Conservation (phyloP, 2,113 vertebrate genomes). For the Tyto alba region DNA sequence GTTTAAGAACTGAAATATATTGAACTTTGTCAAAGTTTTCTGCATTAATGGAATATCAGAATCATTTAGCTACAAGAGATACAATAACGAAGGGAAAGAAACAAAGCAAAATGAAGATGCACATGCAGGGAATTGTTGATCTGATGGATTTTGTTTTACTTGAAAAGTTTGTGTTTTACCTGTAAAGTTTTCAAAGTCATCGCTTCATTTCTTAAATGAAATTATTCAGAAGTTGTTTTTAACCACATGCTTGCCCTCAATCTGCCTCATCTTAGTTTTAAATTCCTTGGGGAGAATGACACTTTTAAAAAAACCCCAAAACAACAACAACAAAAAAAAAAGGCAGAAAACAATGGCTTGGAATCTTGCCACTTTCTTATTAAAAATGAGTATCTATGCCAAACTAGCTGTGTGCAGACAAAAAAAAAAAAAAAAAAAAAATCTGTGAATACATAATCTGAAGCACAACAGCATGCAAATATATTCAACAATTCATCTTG, state of each 20-base stretch:
- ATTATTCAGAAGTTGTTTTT: conserved; percentile 27
- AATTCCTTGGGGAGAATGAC: conserved; percentile 11
- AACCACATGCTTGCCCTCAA: conserved; percentile 20
- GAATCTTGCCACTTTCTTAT: conserved; percentile 22
- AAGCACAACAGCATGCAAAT: neutral
- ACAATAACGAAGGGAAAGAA: neutral
- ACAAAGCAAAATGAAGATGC: neutral
- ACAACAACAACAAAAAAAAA: too few species aligned
- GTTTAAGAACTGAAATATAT: neutral
- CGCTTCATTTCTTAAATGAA: neutral
- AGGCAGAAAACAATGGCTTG: conserved; percentile 19
- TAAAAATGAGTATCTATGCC: conserved; percentile 21
- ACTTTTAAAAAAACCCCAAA: neutral
- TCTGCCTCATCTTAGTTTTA: conserved; percentile 25
- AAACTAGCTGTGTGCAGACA: neutral
- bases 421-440: neutral
- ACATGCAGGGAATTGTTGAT: neutral
- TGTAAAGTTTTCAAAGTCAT: conserved; percentile 59
- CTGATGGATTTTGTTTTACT: neutral
- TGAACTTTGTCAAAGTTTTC: neutral
- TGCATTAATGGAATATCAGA: neutral
- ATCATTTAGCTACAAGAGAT: neutral
- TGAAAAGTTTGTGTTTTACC: conserved; percentile 9
- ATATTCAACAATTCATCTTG: neutral
- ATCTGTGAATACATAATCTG: neutral